Conservation (phyloP, 1,140 invertebrate species). For the Ceratitis capitata region DNA sequence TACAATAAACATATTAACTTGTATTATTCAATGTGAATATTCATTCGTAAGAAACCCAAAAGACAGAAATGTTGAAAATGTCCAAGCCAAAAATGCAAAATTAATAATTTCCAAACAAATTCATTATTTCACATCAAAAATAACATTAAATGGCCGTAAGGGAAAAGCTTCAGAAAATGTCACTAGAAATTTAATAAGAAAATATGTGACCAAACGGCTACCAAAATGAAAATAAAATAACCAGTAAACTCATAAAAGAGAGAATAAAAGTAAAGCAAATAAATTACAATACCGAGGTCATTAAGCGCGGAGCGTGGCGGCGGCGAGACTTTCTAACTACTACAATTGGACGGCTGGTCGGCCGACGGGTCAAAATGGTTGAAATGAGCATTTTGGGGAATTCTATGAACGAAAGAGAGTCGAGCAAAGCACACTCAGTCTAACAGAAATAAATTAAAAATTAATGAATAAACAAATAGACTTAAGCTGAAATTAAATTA, state of each 20-base stretch:
- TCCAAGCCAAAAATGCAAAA: neutral
- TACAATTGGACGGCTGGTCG: neutral
- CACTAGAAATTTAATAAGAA: conserved; percentile 4
- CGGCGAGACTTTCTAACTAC: neutral
- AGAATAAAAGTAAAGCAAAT: neutral
- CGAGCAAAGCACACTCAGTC: neutral
- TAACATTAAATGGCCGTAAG: neutral
- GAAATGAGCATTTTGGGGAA: neutral
- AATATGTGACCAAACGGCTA: neutral
- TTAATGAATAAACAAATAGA: neutral
- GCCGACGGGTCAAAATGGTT: neutral
- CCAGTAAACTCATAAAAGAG: neutral
- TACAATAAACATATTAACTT: too few relatives aligned
- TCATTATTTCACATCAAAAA: neutral
- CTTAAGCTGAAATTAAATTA: neutral
- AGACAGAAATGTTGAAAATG: neutral
- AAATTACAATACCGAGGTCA: conserved; percentile 10
- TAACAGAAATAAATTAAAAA: neutral
- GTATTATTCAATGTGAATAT: neutral
- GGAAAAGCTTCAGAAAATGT: neutral
- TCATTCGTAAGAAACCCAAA: neutral
- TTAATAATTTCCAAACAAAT: neutral
- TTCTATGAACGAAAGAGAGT: neutral
- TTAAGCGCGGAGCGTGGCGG: neutral
- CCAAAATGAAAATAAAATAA: neutral